Conservation (phyloP, 2,888 invertebrate genomes). For the Halocaridina rubra region DNA sequence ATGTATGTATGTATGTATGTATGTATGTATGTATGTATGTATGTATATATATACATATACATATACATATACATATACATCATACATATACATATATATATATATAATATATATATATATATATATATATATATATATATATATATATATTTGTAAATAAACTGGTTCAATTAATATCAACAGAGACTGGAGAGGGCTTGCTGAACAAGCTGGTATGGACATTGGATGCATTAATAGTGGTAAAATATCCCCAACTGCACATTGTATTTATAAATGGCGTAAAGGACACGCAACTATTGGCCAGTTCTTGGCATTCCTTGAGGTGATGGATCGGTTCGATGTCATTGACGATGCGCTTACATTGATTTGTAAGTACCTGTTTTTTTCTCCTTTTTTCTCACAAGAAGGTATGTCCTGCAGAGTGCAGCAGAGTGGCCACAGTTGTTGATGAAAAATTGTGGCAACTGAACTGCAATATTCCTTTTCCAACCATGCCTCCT, state of each 20-base stretch:
- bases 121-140: not conserved
- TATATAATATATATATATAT: not conserved
- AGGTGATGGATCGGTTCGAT: slow-evolving; percentile 60
- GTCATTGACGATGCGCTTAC: slow-evolving; percentile 54
- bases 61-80: not conserved
- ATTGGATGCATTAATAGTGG: slow-evolving; percentile 45
- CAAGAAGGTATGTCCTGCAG: too few species aligned
- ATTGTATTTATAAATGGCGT: slow-evolving; percentile 54
- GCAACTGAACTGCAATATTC: too few species aligned
- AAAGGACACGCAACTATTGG: slow-evolving; percentile 37
- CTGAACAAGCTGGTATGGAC: slow-evolving; percentile 54
- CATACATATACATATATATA: not conserved
- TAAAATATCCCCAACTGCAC: slow-evolving; percentile 57
- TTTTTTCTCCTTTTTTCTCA: too few species aligned
- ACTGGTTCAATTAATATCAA: not conserved
- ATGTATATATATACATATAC: slow-evolving; percentile 1
- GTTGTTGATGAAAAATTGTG: too few species aligned
- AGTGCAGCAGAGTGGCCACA: too few species aligned
- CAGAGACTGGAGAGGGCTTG: slow-evolving; percentile 63
- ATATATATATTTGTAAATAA: not conserved
- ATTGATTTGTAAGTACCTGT: slow-evolving; percentile 49
- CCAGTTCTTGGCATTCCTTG: slow-evolving; percentile 36
- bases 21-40: slow-evolving; percentile 4
- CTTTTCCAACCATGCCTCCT: too few species aligned
- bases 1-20: not conserved